Conservation (phyloP, 2,797 vertebrate genomes). For the Chiroxiphia lanceolata region DNA sequence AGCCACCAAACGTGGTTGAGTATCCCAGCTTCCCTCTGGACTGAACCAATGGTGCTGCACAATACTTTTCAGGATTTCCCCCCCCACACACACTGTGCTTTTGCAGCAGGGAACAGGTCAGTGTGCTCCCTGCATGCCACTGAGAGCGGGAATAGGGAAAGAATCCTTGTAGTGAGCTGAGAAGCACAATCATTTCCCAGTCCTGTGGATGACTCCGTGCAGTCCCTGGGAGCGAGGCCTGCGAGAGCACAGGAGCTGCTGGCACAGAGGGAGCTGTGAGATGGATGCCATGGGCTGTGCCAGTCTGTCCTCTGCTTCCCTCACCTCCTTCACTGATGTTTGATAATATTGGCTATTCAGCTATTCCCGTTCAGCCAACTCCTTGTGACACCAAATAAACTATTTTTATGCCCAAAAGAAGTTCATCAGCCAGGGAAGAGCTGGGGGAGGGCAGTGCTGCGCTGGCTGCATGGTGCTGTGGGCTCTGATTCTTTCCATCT, state of each 20-base stretch:
- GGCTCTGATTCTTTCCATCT: neutral
- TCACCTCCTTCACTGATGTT: neutral
- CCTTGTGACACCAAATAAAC: neutral
- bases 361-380: neutral
- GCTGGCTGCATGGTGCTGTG: neutral
- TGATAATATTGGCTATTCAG: neutral
- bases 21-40: slow-evolving; percentile 1
- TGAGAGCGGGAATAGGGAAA: neutral
- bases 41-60: slow-evolving; percentile 41
- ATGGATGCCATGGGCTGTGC: neutral
- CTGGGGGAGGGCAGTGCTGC: neutral
- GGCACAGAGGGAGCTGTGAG: neutral
- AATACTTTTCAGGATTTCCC: neutral
- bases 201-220: neutral
- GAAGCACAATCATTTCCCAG: slow-evolving; percentile 28
- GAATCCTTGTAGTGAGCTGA: neutral
- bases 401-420: neutral
- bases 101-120: neutral
- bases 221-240: neutral
- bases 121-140: neutral
- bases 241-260: neutral
- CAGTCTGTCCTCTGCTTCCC: neutral
- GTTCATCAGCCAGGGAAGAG: neutral
- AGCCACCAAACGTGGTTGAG: neutral
- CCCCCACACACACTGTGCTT: neutral